Conservation (phyloP, 2,797 vertebrate species). For the Lepidocolaptes lacrymiger region DNA sequence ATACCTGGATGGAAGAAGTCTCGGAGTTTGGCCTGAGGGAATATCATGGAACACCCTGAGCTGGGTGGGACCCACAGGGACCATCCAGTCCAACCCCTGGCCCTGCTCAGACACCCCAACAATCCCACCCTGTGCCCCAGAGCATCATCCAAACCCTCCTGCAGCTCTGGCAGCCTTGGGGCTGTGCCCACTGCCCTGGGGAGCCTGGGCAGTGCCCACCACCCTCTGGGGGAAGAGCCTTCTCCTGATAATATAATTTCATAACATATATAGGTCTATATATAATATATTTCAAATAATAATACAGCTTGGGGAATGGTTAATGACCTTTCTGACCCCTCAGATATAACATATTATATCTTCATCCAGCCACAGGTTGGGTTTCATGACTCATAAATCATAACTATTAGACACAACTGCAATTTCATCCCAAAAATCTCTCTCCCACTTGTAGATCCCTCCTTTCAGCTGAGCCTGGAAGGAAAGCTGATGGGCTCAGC, state of each 20-base stretch:
- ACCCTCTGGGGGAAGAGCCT: too few species aligned
- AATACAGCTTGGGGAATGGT: accelerated
- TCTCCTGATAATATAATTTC: background rate
- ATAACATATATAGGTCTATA: accelerated
- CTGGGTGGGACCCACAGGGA: background rate
- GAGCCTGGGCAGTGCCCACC: background rate
- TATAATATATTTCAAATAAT: accelerated
- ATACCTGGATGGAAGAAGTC: background rate
- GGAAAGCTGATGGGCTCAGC: background rate
- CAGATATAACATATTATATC: background rate
- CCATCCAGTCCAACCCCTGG: background rate
- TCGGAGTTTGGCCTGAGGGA: background rate
- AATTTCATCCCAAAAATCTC: background rate
- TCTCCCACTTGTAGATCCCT: background rate
- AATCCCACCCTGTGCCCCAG: background rate
- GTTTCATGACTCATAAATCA: background rate
- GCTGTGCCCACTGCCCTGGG: background rate
- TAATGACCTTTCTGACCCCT: background rate
- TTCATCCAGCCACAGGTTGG: background rate
- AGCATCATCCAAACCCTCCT: background rate
- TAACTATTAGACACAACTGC: background rate
- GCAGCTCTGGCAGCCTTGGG: background rate
- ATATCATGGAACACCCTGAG: background rate
- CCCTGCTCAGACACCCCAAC: background rate
- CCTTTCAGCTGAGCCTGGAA: background rate